Evolutionary conservation across 2,113 vertebrate genomes (phyloP), one percentile per base, ranked within the genome.

Genomic region (Trogon melanurus): DNA sequence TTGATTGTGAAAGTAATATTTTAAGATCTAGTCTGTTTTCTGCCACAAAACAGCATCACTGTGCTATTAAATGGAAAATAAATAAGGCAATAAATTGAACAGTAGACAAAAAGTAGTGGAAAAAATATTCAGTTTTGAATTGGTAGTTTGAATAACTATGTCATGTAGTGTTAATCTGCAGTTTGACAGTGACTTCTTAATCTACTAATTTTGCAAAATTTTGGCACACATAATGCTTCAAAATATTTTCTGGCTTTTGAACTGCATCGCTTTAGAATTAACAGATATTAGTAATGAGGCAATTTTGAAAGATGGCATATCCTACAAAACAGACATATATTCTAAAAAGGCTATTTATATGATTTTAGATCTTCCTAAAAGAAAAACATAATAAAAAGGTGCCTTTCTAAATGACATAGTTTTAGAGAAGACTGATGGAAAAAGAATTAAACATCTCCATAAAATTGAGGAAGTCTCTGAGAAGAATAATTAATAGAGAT

Each of bases 181-280:
- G 10, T 71, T 79, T 73, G 72, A 54, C 8, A 61, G 16, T 36
- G 67, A 73, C 7, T 30, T 45, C 65, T 30, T 41, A 80, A 53
- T 23, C 4, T 11, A 69, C 0, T 36, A 10, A 27, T 69, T 84
- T 56, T 30, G 4, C 2, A 48, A 76, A 58, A n/a, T 15, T 13
- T 11, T 58, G 75, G 0, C 8, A 6, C 5, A 13, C 2, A 20
- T 60, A 36, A 54, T 2, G 8, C 10, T 57, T 57, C 2, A 56
- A 57, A 88, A 21, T 79, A 2, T 9, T 74, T 81, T 44, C 22
- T 61, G 26, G 50, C 8, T 58, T 91, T 79, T 47, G 13, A 85
- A 36, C 3, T 47, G 10, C 41, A 81, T 5, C 6, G 54, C 27
- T 79, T 62, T 30, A 48, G 9, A 91, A 66, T 66, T 45, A 57